Conservation (phyloP, 2,888 invertebrate species). For the Calliphora vomitoria region DNA sequence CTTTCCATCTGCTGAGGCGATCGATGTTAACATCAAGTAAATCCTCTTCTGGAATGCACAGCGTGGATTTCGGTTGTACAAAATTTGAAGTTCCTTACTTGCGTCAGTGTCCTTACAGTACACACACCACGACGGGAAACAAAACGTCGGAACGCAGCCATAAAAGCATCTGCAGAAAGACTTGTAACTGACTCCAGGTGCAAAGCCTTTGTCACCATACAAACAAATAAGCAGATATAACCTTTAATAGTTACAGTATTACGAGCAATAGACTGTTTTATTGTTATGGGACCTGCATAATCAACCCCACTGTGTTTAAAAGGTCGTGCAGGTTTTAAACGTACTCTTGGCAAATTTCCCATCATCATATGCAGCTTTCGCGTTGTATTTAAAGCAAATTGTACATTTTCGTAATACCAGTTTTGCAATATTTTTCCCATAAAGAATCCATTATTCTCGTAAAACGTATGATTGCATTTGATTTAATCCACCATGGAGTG, state of each 20-base stretch:
- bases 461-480: conserved; percentile 58
- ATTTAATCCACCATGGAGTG: conserved; percentile 58
- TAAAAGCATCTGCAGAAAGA: conserved; percentile 67
- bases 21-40: conserved; percentile 53
- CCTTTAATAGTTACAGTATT: conserved; percentile 54
- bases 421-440: conserved; percentile 49
- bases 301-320: conserved; percentile 74
- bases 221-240: conserved; percentile 72
- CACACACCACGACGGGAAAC: conserved; percentile 63
- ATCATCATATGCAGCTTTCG: conserved; percentile 53
- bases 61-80: conserved; percentile 58
- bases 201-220: conserved; percentile 69
- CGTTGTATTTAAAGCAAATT: conserved; percentile 49
- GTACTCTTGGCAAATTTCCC: conserved; percentile 60
- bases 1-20: conserved; percentile 53
- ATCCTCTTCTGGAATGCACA: conserved; percentile 44
- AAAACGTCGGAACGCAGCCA: conserved; percentile 70
- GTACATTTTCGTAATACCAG: conserved; percentile 38
- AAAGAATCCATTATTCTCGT: conserved; percentile 58
- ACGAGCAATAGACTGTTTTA: conserved; percentile 66
- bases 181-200: conserved; percentile 71
- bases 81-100: conserved; percentile 43
- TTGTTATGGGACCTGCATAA: conserved; percentile 73
- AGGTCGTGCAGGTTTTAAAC: conserved; percentile 50
- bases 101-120: conserved; percentile 49